Percentiles rank a stretch among this genome's conserved stretches.
Evolutionary conservation across 92 coral and sea anemone species (phyloP).

Genomic region (Siderastrea radians): DNA sequence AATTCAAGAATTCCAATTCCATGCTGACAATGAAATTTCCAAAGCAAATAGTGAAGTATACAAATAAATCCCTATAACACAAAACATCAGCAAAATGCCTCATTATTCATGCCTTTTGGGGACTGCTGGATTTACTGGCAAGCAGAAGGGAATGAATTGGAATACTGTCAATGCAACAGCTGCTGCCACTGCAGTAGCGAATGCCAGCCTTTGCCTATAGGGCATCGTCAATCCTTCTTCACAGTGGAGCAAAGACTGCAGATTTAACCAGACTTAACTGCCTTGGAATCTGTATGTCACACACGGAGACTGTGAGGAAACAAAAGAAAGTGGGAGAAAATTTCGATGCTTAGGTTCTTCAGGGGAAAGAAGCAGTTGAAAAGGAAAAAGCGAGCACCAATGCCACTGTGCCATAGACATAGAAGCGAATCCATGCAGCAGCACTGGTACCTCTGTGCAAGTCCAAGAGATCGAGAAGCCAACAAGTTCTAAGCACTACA

Average conservation of each 20-base stretch:
- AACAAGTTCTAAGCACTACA: neutral
- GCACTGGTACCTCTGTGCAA: neutral
- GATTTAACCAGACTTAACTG: conserved; percentile 46
- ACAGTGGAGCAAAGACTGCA: conserved; percentile 57
- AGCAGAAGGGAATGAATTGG: conserved; percentile 2
- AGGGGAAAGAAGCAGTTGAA: conserved; percentile 35
- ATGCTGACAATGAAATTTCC: conserved; percentile 1
- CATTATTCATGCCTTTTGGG: conserved; percentile 1
- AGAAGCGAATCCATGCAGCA: neutral
- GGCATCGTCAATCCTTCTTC: conserved; percentile 39
- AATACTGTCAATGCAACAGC: conserved; percentile 38
- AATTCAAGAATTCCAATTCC: conserved; percentile 21
- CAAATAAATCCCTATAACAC: conserved; percentile 16
- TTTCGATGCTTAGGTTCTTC: conserved; percentile 33
- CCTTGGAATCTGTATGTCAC: conserved; percentile 58
- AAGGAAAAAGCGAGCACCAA: too few species aligned
- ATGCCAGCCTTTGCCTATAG: conserved; percentile 63
- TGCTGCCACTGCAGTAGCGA: conserved; percentile 27
- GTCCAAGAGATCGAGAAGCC: neutral
- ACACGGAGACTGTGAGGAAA: conserved; percentile 28
- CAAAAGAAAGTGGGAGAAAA: conserved; percentile 49
- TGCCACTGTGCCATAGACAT: too few species aligned
- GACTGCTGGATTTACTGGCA: neutral
- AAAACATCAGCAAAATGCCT: conserved; percentile 22
- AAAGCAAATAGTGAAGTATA: conserved; percentile 9